Evolutionary conservation across 2,888 invertebrate species (phyloP).

Genomic region (Diarsia dahlii): DNA sequence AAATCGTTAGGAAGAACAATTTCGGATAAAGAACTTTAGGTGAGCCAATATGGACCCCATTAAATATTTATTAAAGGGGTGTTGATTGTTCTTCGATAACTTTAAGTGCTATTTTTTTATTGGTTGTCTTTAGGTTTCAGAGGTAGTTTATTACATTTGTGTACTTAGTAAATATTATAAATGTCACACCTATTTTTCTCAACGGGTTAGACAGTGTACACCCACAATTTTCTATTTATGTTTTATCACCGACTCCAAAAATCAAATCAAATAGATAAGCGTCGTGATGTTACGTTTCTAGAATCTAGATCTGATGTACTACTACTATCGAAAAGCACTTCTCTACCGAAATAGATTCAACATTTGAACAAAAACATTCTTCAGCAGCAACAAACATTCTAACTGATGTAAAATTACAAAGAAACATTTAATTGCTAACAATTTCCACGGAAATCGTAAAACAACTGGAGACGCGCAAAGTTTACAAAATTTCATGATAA

Average conservation of each 20-base stretch:
- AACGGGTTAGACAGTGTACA: not conserved
- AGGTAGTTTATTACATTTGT: not conserved
- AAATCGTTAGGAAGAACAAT: no score
- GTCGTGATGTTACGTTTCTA: no score
- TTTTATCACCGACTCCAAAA: not conserved
- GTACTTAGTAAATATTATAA: not conserved
- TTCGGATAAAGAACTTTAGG: no score
- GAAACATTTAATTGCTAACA: slow-evolving; percentile 20
- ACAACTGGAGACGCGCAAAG: slow-evolving; percentile 28
- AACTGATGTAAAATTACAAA: slow-evolving; percentile 18
- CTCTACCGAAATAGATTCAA: not conserved
- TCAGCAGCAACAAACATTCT: slow-evolving; percentile 9
- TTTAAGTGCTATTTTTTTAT: not conserved
- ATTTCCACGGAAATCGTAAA: slow-evolving; percentile 32
- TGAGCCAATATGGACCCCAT: no score
- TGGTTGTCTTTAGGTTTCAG: not conserved
- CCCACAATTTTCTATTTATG: not conserved
- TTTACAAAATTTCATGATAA: slow-evolving; percentile 41
- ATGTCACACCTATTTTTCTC: not conserved
- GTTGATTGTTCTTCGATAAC: slow-evolving; percentile 2
- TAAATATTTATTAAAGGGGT: not conserved
- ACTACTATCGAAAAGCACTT: no score
- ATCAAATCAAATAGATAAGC: no score
- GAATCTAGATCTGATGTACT: no score
- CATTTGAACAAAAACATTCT: not conserved